These are phyloP conservation scores for Spermophilus dauricus DNA, from an alignment of 2,113 vertebrate genomes.

Conservation along the genomic window DNA sequence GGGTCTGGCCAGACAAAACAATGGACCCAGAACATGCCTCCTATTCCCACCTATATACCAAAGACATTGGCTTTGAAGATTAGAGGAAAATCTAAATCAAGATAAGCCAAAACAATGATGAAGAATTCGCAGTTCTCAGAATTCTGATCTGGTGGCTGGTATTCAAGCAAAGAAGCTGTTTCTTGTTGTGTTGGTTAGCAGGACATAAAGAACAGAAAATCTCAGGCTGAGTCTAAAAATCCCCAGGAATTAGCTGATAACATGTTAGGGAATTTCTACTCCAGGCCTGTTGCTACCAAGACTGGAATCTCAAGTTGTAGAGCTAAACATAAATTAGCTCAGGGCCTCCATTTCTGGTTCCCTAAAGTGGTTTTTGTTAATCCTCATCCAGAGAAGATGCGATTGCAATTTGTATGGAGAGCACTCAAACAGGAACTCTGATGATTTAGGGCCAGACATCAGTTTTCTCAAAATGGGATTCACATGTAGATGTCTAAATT, in stretches of 20 bases:
- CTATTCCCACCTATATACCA: background rate
- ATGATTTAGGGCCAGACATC: background rate
- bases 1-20: background rate
- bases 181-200: background rate
- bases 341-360: background rate
- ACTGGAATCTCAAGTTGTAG: background rate
- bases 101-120: background rate
- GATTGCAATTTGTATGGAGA: background rate
- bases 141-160: background rate
- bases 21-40: background rate
- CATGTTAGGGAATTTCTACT: background rate
- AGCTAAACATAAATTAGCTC: background rate
- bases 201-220: background rate
- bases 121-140: background rate
- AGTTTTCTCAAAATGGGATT: background rate
- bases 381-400: background rate
- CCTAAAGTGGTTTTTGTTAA: background rate
- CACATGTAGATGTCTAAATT: background rate
- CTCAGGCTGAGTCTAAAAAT: background rate
- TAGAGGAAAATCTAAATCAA: background rate
- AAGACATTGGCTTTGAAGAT: background rate
- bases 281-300: background rate
- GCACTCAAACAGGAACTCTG: background rate
- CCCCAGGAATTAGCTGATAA: background rate
- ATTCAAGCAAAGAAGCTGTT: background rate